Evolutionary conservation across 2,888 invertebrate species (phyloP), one percentile per base, ranked within the genome.

Genomic region (Galerucella pusilla): DNA sequence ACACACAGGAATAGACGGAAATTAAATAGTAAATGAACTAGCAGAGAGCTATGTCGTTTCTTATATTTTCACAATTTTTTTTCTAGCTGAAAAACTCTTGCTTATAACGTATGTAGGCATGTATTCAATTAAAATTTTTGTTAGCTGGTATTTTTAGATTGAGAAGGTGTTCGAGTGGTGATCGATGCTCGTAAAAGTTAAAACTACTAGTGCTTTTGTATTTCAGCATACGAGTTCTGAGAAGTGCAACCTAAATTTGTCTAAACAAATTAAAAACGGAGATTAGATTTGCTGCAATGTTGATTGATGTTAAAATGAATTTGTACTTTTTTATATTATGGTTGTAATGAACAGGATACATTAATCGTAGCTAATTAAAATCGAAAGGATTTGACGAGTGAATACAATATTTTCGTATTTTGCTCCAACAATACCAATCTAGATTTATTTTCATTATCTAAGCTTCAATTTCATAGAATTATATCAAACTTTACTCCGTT

Each of bases 121-220:
- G 52, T 52, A n/a, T 57, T 16, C 16, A 57, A 7, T 20, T 16
- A 3, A 16, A 57, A 16, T 57, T 57, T 57, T 57, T 57, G 57
- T 16, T 10, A 65, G 42, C 2, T 46, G 49, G 14, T 71, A 71
- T 71, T 71, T 71, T 45, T 71, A 71, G 65, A 45, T 28, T 20
- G 42, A 52, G 63, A 49, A 70, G 20, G 28, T 52, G 20, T 54
- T 67, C 68, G 59, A 68, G 64, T 71, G 71, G 52, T 64, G 64
- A 71, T 65, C 52, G 64, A 49, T 52, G 61, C 14, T 70, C 63
- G 60, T 70, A 52, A 70, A 68, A 70, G 10, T 42, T 52, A 45
- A 54, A 54, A 54, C n/a, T 54, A 54, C n/a, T 20, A 10, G 20
- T 20, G 57, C 35, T 68, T 28, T 25, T 54, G 9, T 20, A 20